Percentiles rank a stretch among this genome's conserved stretches.
phyloP scores from a whole-genome alignment of 2,888 invertebrate genomes.

The Drosophila greeni region DNA sequence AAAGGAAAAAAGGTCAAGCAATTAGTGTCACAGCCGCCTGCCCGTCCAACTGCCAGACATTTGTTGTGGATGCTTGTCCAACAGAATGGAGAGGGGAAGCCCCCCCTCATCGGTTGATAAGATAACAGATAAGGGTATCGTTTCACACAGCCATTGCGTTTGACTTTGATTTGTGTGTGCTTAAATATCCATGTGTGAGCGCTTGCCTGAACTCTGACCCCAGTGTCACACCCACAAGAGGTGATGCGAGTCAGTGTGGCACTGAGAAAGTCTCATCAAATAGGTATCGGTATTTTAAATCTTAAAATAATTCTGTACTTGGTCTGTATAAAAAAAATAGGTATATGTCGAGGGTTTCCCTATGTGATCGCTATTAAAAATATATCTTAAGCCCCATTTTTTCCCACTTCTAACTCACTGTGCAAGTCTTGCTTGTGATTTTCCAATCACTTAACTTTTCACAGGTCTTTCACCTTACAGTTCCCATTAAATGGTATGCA shows the following conservation, averaged over 20 bases:
- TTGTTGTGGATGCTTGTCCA: conserved; percentile 53
- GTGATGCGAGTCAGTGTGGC: background rate
- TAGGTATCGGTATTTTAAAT: background rate
- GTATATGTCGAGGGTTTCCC: too few species aligned
- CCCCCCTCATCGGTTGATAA: conserved; percentile 38
- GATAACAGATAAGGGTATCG: conserved; percentile 48
- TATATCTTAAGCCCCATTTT: background rate
- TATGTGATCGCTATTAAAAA: too few species aligned
- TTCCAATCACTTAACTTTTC: conserved; percentile 61
- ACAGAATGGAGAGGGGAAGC: conserved; percentile 13
- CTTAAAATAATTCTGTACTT: too few species aligned
- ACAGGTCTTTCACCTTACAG: conserved; percentile 24
- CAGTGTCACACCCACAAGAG: background rate
- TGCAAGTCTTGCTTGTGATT: conserved; percentile 6
- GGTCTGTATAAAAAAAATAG: background rate
- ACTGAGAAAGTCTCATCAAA: background rate
- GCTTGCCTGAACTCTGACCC: conserved; percentile 36
- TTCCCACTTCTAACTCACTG: background rate
- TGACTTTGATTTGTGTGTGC: conserved; percentile 40
- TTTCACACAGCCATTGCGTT: conserved; percentile 33
- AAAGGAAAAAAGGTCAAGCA: conserved; percentile 65
- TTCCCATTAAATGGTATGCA: conserved; percentile 34
- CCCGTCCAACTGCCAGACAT: conserved; percentile 28
- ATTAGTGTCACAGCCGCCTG: conserved; percentile 59
- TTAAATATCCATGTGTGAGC: conserved; percentile 9